phyloP scores from a whole-genome alignment of 2,888 invertebrate species.

The Drosophila phalerata region DNA sequence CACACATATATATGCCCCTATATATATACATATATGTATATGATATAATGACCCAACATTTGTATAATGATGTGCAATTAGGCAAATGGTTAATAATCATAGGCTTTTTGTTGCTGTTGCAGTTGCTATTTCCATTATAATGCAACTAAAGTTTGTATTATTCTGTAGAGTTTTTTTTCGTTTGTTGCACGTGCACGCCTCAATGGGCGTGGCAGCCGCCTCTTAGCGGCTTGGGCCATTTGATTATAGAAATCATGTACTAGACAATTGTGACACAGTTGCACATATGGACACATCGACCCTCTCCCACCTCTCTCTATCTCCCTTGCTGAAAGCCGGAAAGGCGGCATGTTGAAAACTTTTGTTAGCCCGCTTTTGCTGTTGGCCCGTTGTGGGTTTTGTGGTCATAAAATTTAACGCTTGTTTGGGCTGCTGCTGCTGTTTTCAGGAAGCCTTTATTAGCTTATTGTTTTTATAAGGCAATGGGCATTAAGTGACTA shows the following conservation, averaged over 20 bases:
- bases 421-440: slow-evolving; percentile 58
- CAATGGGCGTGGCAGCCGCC: slow-evolving; percentile 30
- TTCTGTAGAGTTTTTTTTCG: slow-evolving; percentile 9
- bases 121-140: slow-evolving; percentile 28
- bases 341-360: slow-evolving; percentile 70
- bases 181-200: slow-evolving; percentile 32
- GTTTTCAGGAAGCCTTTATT: slow-evolving; percentile 61
- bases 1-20: not conserved
- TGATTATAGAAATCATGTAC: slow-evolving; percentile 64
- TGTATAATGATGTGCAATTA: slow-evolving; percentile 60
- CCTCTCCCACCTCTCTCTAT: not conserved
- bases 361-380: slow-evolving; percentile 40
- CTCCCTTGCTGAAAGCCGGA: slow-evolving; percentile 46
- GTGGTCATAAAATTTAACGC: slow-evolving; percentile 72
- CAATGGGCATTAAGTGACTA: slow-evolving; percentile 59
- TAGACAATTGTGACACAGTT: slow-evolving; percentile 71
- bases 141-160: slow-evolving; percentile 40
- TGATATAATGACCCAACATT: slow-evolving; percentile 33
- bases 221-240: slow-evolving; percentile 44
- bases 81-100: slow-evolving; percentile 60
- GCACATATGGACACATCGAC: slow-evolving; percentile 48
- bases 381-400: slow-evolving; percentile 61
- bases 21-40: not conserved
- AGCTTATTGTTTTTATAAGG: slow-evolving; percentile 62
- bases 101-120: slow-evolving; percentile 18